These are phyloP conservation scores for Drosophila takahashii DNA, from an alignment of 1,140 invertebrate species.

Conservation along the genomic window DNA sequence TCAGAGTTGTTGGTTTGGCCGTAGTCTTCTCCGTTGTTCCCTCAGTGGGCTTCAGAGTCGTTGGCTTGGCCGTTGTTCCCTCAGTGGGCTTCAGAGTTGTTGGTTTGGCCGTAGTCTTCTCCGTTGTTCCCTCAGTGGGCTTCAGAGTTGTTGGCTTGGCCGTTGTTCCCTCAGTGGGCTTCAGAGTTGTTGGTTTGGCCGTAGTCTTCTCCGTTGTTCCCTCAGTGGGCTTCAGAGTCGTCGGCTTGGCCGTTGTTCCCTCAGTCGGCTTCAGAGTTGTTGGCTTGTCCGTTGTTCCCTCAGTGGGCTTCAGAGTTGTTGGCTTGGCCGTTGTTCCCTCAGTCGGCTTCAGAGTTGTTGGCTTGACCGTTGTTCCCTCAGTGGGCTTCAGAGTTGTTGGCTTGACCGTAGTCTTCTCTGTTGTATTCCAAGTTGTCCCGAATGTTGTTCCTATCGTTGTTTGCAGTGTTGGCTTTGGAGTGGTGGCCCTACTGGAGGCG, in stretches of 20 bases:
- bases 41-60: neutral
- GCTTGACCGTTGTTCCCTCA: neutral
- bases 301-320: neutral
- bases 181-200: neutral
- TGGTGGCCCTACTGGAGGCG: constrained; percentile 5
- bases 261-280: constrained; percentile 8
- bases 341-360: neutral
- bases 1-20: neutral
- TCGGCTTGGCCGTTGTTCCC: neutral
- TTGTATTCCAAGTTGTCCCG: constrained; percentile 9
- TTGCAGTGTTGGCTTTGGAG: constrained; percentile 21
- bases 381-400: constrained; percentile 8
- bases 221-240: constrained; percentile 1
- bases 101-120: neutral
- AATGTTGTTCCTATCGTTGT: constrained; percentile 36
- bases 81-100: constrained; percentile 10
- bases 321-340: neutral
- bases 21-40: neutral
- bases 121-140: neutral
- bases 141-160: neutral
- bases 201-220: neutral
- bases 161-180: neutral
- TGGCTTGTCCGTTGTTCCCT: neutral
- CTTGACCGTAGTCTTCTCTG: neutral
- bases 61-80: neutral